Percentiles rank a stretch among this genome's conserved stretches.
phyloP scores from a whole-genome alignment of 2,888 invertebrate species.

The Sinodicranocentrus sp. region DNA sequence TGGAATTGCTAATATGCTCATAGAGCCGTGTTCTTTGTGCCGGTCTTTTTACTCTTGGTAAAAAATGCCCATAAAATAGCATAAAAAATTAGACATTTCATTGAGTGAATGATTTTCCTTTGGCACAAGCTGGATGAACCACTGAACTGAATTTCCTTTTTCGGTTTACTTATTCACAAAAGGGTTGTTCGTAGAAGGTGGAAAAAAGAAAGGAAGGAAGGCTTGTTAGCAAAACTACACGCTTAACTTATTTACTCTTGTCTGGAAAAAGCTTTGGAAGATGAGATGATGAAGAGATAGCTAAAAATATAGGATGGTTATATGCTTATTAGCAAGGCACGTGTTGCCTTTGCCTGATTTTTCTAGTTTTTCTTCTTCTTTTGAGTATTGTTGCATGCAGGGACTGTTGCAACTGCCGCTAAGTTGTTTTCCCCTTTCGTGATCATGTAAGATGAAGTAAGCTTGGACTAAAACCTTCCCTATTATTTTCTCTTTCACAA shows the following conservation, averaged over 20 bases:
- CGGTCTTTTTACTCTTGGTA: not conserved
- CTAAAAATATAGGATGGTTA: not conserved
- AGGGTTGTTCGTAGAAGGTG: not conserved
- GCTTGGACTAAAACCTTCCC: not conserved
- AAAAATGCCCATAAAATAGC: conserved; percentile 41
- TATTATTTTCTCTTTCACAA: conserved; percentile 27
- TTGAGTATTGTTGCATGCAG: conserved; percentile 41
- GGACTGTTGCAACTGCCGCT: conserved; percentile 33
- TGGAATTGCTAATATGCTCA: conserved; percentile 6
- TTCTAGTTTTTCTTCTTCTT: conserved; percentile 40
- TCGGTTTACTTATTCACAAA: conserved; percentile 37
- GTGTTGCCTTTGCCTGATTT: conserved; percentile 51
- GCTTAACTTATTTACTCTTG: not conserved
- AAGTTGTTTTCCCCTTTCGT: conserved; percentile 25
- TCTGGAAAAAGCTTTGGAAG: too few relatives aligned
- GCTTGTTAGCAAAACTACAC: too few relatives aligned
- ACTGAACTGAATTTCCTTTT: conserved; percentile 45
- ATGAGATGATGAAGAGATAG: not conserved
- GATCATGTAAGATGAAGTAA: not conserved
- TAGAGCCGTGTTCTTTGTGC: not conserved
- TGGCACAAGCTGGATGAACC: conserved; percentile 48
- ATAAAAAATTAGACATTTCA: conserved; percentile 48
- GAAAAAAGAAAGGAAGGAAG: too few relatives aligned
- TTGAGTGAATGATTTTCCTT: conserved; percentile 24
- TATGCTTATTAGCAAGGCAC: conserved; percentile 24